These are phyloP conservation scores for Uloborus diversus DNA, from an alignment of 1,140 invertebrate species.

Conservation along the genomic window DNA sequence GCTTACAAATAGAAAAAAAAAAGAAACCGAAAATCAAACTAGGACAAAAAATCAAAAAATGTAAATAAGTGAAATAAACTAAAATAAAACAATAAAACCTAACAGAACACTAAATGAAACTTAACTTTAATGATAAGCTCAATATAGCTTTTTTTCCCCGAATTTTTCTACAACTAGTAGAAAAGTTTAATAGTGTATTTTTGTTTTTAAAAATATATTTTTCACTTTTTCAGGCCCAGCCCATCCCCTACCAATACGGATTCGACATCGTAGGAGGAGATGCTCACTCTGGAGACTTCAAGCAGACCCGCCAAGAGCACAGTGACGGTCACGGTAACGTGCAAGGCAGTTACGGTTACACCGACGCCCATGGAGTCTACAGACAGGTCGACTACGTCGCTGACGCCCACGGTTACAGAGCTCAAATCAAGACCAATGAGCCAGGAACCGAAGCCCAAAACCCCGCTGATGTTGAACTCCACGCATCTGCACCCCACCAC, in stretches of 20 bases:
- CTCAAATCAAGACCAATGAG: slow-evolving; percentile 57
- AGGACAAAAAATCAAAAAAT: too few relatives aligned
- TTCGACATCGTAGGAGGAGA: slow-evolving; percentile 43
- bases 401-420: slow-evolving; percentile 57
- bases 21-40: too few relatives aligned
- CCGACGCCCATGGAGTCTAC: slow-evolving; percentile 51
- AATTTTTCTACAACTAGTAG: too few relatives aligned
- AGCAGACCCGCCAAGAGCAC: slow-evolving; percentile 45
- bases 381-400: slow-evolving; percentile 58
- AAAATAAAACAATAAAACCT: too few relatives aligned
- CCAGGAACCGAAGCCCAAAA: slow-evolving; percentile 55
- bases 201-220: too few relatives aligned
- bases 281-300: slow-evolving; percentile 25
- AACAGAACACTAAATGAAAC: too few relatives aligned
- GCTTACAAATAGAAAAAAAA: too few relatives aligned
- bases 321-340: slow-evolving; percentile 54
- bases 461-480: slow-evolving; percentile 52
- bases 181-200: too few relatives aligned
- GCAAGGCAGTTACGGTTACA: slow-evolving; percentile 48
- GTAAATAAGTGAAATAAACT: too few relatives aligned
- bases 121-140: too few relatives aligned
- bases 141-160: too few relatives aligned
- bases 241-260: slow-evolving; percentile 51
- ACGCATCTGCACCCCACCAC: slow-evolving; percentile 6
- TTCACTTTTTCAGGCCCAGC: slow-evolving; percentile 8